phyloP scores from a whole-genome alignment of 2,888 invertebrate species.

The Aspidapion aeneum region DNA sequence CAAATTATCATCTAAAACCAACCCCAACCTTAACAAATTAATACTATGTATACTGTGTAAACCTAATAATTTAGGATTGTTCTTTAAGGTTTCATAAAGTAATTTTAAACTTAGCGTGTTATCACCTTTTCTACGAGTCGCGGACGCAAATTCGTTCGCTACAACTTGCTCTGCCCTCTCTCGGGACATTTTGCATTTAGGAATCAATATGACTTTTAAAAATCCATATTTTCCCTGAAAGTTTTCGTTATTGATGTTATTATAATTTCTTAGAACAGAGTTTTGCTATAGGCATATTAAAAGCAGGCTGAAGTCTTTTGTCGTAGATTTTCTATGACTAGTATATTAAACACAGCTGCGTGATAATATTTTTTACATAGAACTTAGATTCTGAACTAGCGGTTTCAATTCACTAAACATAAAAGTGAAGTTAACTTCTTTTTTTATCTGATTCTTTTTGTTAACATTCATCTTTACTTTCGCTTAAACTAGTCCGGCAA shows the following conservation, averaged over 20 bases:
- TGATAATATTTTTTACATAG: slow-evolving; percentile 81
- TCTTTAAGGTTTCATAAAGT: slow-evolving; percentile 44
- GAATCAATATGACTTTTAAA: slow-evolving; percentile 60
- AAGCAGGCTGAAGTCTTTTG: slow-evolving; percentile 70
- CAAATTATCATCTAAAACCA: slow-evolving; percentile 32
- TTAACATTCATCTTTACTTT: too few species aligned
- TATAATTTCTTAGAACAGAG: slow-evolving; percentile 75
- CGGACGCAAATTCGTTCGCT: slow-evolving; percentile 71
- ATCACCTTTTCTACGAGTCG: slow-evolving; percentile 51
- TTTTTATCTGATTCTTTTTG: too few species aligned
- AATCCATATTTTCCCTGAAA: slow-evolving; percentile 54
- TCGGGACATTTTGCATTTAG: slow-evolving; percentile 64
- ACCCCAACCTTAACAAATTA: slow-evolving; percentile 54
- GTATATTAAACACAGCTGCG: slow-evolving; percentile 72
- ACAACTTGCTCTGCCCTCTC: slow-evolving; percentile 74
- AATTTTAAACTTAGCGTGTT: slow-evolving; percentile 40
- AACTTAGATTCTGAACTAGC: too few species aligned
- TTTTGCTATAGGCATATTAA: slow-evolving; percentile 75
- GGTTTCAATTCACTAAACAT: too few species aligned
- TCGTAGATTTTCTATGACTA: slow-evolving; percentile 75
- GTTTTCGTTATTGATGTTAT: slow-evolving; percentile 61
- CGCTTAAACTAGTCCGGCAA: too few species aligned
- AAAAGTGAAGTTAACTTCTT: too few species aligned
- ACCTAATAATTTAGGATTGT: slow-evolving; percentile 62
- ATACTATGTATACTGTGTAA: slow-evolving; percentile 79